Conservation (phyloP, 2,888 invertebrate genomes). For the Drosophila paranaensis region DNA sequence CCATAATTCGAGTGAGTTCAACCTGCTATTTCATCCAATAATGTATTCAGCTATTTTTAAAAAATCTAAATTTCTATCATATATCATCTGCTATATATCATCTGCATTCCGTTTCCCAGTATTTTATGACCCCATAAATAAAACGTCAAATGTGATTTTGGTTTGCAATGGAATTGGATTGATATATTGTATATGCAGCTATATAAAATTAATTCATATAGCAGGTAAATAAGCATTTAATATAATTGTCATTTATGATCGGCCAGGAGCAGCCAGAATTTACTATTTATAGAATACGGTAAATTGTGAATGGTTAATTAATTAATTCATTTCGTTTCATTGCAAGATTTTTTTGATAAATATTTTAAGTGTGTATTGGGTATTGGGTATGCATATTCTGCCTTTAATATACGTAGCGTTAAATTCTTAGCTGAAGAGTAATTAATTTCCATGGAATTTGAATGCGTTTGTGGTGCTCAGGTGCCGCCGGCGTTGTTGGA, state of each 20-base stretch:
- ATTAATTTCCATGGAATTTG: constrained; percentile 72
- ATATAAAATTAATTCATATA: constrained; percentile 58
- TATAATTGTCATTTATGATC: constrained; percentile 50
- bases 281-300: constrained; percentile 31
- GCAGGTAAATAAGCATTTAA: constrained; percentile 59
- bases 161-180: constrained; percentile 74
- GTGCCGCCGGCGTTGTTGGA: constrained; percentile 68
- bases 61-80: no score
- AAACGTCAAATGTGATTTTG: background rate
- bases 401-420: constrained; percentile 42
- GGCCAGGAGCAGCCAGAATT: constrained; percentile 28
- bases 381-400: constrained; percentile 29
- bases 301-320: constrained; percentile 50
- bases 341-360: constrained; percentile 74
- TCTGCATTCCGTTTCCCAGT: background rate
- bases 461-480: constrained; percentile 55
- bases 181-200: constrained; percentile 62
- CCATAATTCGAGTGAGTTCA: no score
- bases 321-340: constrained; percentile 65
- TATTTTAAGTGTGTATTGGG: constrained; percentile 50
- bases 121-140: background rate
- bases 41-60: no score
- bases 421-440: constrained; percentile 71
- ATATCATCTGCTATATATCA: no score
- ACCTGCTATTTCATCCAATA: no score